These are phyloP conservation scores for Pangasianodon gigas DNA, from an alignment of 2,113 vertebrate genomes.

Conservation along the genomic window DNA sequence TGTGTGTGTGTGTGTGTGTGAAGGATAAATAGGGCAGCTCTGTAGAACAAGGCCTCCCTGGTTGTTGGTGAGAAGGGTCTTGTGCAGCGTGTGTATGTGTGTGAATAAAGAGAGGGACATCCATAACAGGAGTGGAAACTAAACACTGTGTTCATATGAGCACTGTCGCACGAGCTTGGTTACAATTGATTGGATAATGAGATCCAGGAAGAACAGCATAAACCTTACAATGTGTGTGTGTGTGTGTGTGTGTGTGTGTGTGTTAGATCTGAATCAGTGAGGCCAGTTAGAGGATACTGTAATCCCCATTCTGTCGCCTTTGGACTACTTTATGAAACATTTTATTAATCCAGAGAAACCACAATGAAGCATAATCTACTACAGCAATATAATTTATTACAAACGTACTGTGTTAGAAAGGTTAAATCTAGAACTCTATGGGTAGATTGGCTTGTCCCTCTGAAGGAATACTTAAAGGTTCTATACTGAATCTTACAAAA, in stretches of 20 bases:
- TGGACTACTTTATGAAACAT: neutral
- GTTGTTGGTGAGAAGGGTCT: conserved; percentile 48
- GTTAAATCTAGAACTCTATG: neutral
- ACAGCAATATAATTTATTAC: neutral
- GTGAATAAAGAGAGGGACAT: conserved; percentile 55
- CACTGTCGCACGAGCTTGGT: conserved; percentile 63
- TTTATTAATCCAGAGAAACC: neutral
- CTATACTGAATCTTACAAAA: neutral
- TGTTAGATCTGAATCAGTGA: conserved; percentile 17
- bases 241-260: neutral
- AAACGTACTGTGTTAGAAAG: neutral
- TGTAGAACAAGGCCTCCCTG: conserved; percentile 48
- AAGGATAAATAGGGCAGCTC: conserved; percentile 48
- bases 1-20: conserved; percentile 28
- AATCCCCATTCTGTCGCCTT: neutral
- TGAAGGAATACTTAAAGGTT: neutral
- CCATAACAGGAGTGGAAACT: conserved; percentile 80
- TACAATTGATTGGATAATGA: conserved; percentile 68
- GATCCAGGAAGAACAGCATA: conserved; percentile 61
- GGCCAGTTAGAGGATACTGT: neutral
- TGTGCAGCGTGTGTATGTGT: conserved; percentile 29
- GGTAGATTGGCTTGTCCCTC: neutral
- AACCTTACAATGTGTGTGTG: conserved; percentile 26
- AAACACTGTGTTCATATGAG: conserved; percentile 63
- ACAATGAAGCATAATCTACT: neutral